Evolutionary conservation across 53 echinoderm and acorn worm genomes (phyloP).

Genomic region (Echinometra lucunter): DNA sequence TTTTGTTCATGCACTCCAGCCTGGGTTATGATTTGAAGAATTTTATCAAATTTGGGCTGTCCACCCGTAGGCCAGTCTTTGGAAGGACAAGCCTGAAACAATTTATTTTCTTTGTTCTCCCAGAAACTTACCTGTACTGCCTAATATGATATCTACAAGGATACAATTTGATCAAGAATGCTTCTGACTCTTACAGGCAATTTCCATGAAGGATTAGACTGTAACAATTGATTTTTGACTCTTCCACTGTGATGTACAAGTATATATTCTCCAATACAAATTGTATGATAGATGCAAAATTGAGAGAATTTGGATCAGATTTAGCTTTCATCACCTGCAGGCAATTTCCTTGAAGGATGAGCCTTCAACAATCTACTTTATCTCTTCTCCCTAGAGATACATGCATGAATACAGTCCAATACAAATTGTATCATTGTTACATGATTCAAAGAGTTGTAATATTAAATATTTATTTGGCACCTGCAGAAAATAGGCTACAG

Average conservation of each 20-base stretch:
- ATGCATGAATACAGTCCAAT: neutral
- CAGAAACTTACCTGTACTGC: neutral
- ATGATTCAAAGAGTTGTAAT: neutral
- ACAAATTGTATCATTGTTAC: neutral
- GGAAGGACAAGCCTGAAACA: too few species aligned
- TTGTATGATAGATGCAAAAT: neutral
- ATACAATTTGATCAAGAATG: neutral
- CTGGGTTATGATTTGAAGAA: too few species aligned
- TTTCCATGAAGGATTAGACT: neutral
- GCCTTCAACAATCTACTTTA: neutral
- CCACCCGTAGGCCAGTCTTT: too few species aligned
- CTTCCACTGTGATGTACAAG: neutral
- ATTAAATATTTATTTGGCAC: neutral
- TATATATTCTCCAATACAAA: neutral
- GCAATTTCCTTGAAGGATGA: neutral
- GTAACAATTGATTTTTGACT: neutral
- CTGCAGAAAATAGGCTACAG: slow-evolving; percentile 24
- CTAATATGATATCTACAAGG: neutral
- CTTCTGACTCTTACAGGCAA: too few species aligned
- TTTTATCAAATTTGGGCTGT: too few species aligned
- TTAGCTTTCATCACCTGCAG: neutral
- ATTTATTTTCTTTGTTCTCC: too few species aligned
- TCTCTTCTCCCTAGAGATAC: neutral
- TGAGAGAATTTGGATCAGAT: neutral
- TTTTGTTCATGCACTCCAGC: too few species aligned